Conservation (phyloP, 2,797 vertebrate genomes). For the Limnodromus scolopaceus region DNA sequence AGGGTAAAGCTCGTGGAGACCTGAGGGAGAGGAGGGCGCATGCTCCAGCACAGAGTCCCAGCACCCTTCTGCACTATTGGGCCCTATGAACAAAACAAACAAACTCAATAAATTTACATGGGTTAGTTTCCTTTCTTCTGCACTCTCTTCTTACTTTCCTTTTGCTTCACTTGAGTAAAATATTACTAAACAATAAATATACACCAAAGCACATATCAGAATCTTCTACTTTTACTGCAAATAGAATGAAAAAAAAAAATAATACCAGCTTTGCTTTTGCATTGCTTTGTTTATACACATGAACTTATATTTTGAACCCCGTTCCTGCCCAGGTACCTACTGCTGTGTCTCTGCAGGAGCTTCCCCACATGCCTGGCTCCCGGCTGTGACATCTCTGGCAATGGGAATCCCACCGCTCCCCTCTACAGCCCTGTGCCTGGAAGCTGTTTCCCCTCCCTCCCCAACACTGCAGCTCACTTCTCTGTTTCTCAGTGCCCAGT, state of each 20-base stretch:
- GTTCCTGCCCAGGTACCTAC: background rate
- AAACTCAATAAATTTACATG: background rate
- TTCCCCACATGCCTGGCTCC: background rate
- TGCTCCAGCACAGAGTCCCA: background rate
- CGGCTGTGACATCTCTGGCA: background rate
- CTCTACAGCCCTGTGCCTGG: background rate
- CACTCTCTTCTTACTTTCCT: background rate
- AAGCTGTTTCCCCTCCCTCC: background rate
- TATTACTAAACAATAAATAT: background rate
- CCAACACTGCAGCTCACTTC: background rate
- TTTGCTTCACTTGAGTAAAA: background rate
- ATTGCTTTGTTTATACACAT: background rate
- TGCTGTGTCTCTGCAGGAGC: accelerated
- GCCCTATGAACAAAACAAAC: background rate
- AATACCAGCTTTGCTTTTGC: background rate
- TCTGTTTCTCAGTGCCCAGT: background rate
- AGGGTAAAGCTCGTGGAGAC: accelerated
- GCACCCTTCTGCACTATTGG: background rate
- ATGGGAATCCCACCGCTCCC: background rate
- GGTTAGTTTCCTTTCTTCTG: background rate
- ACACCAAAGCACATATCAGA: background rate
- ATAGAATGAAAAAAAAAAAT: background rate
- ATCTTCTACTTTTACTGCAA: background rate
- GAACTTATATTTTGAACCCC: background rate
- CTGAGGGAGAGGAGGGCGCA: background rate